Evolutionary conservation across 2,797 vertebrate species (phyloP).

Genomic region (Pseudochaenichthys georgianus): DNA sequence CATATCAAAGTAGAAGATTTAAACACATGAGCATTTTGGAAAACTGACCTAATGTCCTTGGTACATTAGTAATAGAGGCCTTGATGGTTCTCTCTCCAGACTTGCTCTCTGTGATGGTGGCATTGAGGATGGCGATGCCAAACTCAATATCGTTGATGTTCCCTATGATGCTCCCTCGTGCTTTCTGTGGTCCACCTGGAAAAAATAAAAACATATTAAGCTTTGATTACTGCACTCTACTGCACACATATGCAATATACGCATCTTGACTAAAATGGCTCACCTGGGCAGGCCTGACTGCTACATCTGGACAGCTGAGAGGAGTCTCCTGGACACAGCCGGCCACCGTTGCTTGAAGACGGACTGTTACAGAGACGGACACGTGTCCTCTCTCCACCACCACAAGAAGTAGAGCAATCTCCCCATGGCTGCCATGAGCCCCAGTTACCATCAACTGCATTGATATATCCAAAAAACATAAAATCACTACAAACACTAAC

Average conservation of each 20-base stretch:
- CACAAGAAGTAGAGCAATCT: slow-evolving; percentile 91
- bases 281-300: slow-evolving; percentile 92
- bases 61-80: slow-evolving; percentile 92
- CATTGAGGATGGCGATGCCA: slow-evolving; percentile 92
- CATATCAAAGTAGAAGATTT: background rate
- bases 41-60: slow-evolving; percentile 90
- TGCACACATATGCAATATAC: background rate
- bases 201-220: background rate
- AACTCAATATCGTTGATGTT: slow-evolving; percentile 94
- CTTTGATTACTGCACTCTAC: background rate
- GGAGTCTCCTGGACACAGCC: slow-evolving; percentile 91
- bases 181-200: slow-evolving; percentile 91
- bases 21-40: background rate
- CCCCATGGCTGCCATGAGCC: slow-evolving; percentile 93
- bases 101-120: slow-evolving; percentile 85
- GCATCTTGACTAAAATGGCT: background rate
- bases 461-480: slow-evolving; percentile 23
- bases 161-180: slow-evolving; percentile 93
- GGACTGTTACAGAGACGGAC: slow-evolving; percentile 89
- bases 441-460: slow-evolving; percentile 94
- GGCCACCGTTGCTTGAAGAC: slow-evolving; percentile 82
- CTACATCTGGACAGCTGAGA: slow-evolving; percentile 93
- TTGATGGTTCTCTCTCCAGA: slow-evolving; percentile 86
- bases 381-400: slow-evolving; percentile 90
- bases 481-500: background rate